Evolutionary conservation across 2,113 vertebrate genomes (phyloP).

Genomic region (Empidonax traillii): DNA sequence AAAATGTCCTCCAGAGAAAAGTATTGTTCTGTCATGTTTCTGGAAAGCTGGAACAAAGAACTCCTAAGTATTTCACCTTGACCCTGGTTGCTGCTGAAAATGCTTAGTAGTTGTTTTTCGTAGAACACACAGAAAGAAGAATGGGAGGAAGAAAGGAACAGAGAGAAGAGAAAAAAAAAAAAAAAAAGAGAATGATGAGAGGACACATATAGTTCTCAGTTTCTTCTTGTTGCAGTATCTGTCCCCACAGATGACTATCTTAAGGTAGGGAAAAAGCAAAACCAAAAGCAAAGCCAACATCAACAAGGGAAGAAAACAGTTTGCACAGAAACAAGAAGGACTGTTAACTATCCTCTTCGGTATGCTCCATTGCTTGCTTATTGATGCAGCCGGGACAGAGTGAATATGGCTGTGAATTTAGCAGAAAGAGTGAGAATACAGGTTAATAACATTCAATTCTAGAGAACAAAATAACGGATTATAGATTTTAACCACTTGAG

Average conservation of each 20-base stretch:
- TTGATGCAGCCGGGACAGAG: slow-evolving; percentile 11
- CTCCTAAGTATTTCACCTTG: not conserved
- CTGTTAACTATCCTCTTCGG: not conserved
- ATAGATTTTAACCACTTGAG: not conserved
- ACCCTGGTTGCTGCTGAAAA: not conserved
- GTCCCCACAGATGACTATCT: not conserved
- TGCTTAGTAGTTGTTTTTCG: not conserved
- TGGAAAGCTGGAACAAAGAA: not conserved
- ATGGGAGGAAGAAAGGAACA: not conserved
- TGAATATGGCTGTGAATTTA: not conserved
- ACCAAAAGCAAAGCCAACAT: not conserved
- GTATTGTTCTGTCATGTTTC: not conserved
- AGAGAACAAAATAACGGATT: not conserved
- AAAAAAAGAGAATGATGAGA: not conserved
- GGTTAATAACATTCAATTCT: not conserved
- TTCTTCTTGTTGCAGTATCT: not conserved
- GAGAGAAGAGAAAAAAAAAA: too few relatives aligned
- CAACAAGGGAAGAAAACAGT: not conserved
- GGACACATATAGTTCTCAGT: not conserved
- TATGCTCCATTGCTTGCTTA: slow-evolving; percentile 37
- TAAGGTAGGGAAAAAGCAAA: not conserved
- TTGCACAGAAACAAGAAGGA: not conserved
- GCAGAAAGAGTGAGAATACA: not conserved
- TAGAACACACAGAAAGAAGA: not conserved
- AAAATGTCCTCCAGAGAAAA: not conserved